Base-by-base conservation (phyloP, 2,888 invertebrate species). In the Philereme transversata region DNA sequence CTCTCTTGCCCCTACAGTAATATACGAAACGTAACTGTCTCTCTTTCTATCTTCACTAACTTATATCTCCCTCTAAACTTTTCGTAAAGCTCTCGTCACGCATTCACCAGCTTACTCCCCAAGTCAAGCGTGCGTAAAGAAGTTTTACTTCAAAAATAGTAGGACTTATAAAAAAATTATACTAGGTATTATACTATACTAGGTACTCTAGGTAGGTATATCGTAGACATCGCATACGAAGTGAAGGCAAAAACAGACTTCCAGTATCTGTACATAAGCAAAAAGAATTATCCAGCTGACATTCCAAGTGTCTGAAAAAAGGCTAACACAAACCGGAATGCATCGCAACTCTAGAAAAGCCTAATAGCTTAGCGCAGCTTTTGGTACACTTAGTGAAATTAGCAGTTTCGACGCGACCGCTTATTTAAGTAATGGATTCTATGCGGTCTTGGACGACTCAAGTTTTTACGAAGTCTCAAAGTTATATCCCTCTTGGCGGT, bases 301-400 rank as follows among this genome's bases (percentile, higher is more conserved):
- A 64, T 64, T 55, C 59, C 50, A 57, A 60, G 61, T 62, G 60
- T 62, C 69, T 63, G 70, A 65, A 66, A 61, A 70, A 60, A 63
- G 57, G 51, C 36, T 45, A 55, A 55, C 58, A 64, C 59, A 63
- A 67, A 46, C 51, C 51, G 49, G 57, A 55, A 60, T 67, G 54
- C 62, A 67, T 58, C 65, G 65, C 64, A 62, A 68, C 65, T 61
- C 66, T 54, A 53, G 62, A 68, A 68, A 74, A 74, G 68, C 72
- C 65, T 54, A 5, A n/a, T n/a, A 68, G 73, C 74, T 76, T 68
- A 69, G 62, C 56, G 58, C 43, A 60, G 76, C 72, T 74, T 72
- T 73, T 72, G 70, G 76, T 76, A 75, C 76, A 80, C 82, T 82
- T 75, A 77, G 72, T 69, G 57, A 77, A 79, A 82, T 81, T 79